Percentiles rank a stretch among this genome's conserved stretches.
Conservation (phyloP, 1,140 invertebrate genomes). For the Pseudomyrmex concolor region DNA sequence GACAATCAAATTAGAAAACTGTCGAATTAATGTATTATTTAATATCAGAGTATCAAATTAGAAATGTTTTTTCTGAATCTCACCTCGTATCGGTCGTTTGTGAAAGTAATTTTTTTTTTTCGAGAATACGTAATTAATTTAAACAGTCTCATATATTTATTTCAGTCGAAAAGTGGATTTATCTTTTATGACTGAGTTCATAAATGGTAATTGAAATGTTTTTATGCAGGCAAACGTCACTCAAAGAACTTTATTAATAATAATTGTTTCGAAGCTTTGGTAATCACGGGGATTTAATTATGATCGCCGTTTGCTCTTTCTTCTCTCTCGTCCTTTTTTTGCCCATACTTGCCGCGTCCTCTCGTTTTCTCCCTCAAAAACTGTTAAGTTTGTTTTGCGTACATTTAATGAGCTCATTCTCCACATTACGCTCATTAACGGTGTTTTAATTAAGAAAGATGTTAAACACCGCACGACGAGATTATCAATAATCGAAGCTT, state of each 20-base stretch:
- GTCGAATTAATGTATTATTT: not conserved
- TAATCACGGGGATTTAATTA: constrained; percentile 55
- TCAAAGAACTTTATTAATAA: constrained; percentile 46
- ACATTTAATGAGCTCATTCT: not conserved
- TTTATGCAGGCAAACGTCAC: not conserved
- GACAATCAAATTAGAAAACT: constrained; percentile 10
- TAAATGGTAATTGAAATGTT: constrained; percentile 40
- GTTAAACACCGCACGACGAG: constrained; percentile 20
- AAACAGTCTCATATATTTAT: too few species aligned
- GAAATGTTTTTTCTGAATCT: too few species aligned
- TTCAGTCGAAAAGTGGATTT: not conserved
- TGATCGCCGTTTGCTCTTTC: not conserved
- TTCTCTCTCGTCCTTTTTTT: not conserved
- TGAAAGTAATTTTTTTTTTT: too few species aligned
- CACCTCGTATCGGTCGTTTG: too few species aligned
- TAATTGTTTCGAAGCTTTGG: constrained; percentile 34
- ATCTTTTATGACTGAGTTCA: not conserved
- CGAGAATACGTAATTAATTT: too few species aligned
- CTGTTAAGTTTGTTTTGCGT: not conserved
- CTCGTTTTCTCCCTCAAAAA: not conserved
- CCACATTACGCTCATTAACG: not conserved
- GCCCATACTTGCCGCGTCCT: not conserved
- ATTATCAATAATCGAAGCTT: constrained; percentile 42
- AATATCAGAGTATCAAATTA: too few species aligned
- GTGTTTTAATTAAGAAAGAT: constrained; percentile 45